Percentiles rank a stretch among this genome's conserved stretches.
These are phyloP conservation scores for Plectropomus leopardus DNA, from an alignment of 2,113 vertebrate genomes.

Conservation along the genomic window DNA sequence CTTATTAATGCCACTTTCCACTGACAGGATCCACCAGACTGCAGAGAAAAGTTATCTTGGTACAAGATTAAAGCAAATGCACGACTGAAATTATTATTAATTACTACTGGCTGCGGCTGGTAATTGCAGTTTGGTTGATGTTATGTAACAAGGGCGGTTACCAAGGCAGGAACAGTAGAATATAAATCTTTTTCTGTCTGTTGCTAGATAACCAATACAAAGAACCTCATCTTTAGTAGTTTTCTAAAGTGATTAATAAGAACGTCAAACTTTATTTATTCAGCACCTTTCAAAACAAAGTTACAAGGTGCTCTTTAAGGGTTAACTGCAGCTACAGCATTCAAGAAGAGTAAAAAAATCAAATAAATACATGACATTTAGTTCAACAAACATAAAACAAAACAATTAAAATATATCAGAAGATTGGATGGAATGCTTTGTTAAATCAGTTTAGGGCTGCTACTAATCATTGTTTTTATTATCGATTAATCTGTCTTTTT, in stretches of 20 bases:
- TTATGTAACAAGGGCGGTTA: not conserved
- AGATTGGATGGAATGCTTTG: no score
- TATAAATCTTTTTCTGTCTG: not conserved
- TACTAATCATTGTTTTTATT: no score
- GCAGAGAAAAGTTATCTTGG: not conserved
- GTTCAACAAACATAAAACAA: no score
- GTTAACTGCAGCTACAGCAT: not conserved
- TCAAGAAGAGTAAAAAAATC: no score
- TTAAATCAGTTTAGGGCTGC: not conserved
- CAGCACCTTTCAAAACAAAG: not conserved
- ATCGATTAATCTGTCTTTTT: not conserved
- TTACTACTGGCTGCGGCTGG: not conserved
- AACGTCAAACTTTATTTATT: not conserved
- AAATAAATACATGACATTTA: no score
- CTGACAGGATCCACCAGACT: not conserved
- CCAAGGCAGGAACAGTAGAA: not conserved
- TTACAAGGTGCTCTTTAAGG: not conserved
- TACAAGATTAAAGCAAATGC: not conserved
- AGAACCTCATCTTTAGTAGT: not conserved
- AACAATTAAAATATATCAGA: no score
- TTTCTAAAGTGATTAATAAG: not conserved
- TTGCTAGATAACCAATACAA: not conserved
- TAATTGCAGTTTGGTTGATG: not conserved
- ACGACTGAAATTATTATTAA: not conserved
- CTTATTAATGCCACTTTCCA: slow-evolving; percentile 22